phyloP scores from a whole-genome alignment of 2,113 vertebrate species.

The Serinus canaria region DNA sequence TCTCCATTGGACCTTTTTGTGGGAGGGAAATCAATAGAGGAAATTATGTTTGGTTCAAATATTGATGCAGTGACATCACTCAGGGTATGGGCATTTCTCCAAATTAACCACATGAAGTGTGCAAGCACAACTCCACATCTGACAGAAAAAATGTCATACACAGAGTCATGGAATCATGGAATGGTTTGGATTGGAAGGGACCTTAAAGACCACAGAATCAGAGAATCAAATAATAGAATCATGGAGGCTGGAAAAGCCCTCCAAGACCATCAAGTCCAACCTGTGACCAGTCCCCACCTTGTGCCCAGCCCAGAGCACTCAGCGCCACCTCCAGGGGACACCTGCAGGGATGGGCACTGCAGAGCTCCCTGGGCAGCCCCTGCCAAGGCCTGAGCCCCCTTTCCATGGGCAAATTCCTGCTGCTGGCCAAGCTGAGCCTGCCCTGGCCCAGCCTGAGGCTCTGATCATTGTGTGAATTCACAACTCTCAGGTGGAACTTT shows the following conservation, averaged over 20 bases:
- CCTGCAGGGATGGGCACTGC: neutral
- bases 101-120: neutral
- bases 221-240: neutral
- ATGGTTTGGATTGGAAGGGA: neutral
- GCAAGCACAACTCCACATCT: neutral
- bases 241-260: neutral
- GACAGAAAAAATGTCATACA: neutral
- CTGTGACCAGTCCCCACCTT: neutral
- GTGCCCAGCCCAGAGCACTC: neutral
- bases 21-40: neutral
- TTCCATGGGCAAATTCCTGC: neutral
- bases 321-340: neutral
- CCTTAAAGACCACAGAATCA: neutral
- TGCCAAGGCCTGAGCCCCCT: neutral
- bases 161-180: neutral
- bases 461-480: neutral
- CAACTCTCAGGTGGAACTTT: neutral
- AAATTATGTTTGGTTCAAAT: neutral
- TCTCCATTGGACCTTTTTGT: neutral
- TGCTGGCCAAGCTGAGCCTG: neutral
- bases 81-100: neutral
- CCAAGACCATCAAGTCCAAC: accelerated
- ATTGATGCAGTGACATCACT: neutral
- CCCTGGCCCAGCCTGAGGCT: neutral
- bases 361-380: neutral